A percentile compares a stretch with the other conserved stretches of the same genome.
Conservation (phyloP, 2,113 vertebrate genomes). For the Ophthalmolycus amberensis region DNA sequence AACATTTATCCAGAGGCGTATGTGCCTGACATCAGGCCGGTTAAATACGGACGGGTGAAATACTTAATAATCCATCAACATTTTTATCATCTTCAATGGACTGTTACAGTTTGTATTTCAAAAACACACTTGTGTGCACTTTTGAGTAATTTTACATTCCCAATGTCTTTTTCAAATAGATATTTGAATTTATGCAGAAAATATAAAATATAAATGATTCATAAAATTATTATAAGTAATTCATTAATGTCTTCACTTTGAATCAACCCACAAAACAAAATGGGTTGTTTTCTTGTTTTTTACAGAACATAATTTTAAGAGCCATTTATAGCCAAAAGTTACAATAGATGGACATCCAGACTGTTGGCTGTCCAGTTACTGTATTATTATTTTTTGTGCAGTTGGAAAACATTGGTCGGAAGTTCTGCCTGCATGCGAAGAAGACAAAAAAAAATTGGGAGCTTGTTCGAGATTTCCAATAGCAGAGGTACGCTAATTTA, state of each 20-base stretch:
- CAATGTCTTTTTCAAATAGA: background rate
- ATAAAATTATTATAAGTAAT: too few relatives aligned
- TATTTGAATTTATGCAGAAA: background rate
- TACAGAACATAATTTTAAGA: too few relatives aligned
- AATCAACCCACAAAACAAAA: too few relatives aligned
- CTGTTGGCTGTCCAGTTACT: background rate
- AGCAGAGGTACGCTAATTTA: slow-evolving; percentile 83
- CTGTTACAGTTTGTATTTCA: background rate
- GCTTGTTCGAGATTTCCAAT: slow-evolving; percentile 83
- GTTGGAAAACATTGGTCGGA: slow-evolving; percentile 83
- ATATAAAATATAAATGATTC: background rate
- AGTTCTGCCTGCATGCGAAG: slow-evolving; percentile 82
- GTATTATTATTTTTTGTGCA: slow-evolving; percentile 52
- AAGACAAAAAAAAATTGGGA: slow-evolving; percentile 82
- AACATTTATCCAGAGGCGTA: slow-evolving; percentile 88
- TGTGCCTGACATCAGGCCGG: slow-evolving; percentile 85
- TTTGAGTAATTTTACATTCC: background rate
- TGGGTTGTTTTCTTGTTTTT: too few relatives aligned
- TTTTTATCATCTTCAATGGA: background rate
- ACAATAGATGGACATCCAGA: background rate
- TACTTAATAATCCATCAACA: background rate
- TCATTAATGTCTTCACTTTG: too few relatives aligned
- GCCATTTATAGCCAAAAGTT: background rate
- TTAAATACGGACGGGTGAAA: slow-evolving; percentile 83
- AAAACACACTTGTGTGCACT: background rate